Evolutionary conservation across 2,888 invertebrate species (phyloP).

Genomic region (Epinotia bilunana): DNA sequence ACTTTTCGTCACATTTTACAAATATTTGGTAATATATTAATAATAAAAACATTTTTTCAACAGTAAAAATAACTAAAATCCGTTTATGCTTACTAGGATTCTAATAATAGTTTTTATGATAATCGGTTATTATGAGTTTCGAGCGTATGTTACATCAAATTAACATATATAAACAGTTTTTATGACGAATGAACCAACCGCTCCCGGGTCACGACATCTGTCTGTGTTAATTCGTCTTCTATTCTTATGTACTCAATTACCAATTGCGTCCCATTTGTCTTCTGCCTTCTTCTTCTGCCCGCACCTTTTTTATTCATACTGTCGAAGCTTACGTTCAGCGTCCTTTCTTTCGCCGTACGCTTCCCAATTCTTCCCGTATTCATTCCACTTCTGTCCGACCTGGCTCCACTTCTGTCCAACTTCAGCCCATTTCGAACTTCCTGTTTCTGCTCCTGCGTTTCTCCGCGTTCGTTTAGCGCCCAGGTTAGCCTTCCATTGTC

Average conservation of each 20-base stretch:
- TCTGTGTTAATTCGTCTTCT: too few species aligned
- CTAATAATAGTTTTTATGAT: too few species aligned
- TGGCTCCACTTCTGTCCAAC: constrained; percentile 14
- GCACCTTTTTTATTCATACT: not conserved
- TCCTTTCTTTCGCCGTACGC: not conserved
- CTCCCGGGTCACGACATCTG: too few species aligned
- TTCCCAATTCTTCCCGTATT: constrained; percentile 15
- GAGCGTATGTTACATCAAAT: too few species aligned
- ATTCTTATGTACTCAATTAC: not conserved
- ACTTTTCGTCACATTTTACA: too few species aligned
- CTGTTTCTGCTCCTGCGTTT: not conserved
- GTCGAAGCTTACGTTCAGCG: not conserved
- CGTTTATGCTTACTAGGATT: too few species aligned
- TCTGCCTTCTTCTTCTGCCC: not conserved
- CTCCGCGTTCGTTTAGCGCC: not conserved
- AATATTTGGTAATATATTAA: too few species aligned
- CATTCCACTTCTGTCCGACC: constrained; percentile 14
- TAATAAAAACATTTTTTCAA: too few species aligned
- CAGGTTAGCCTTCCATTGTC: not conserved
- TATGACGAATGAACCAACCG: too few species aligned
- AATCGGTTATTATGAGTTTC: too few species aligned
- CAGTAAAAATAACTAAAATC: too few species aligned
- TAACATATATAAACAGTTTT: too few species aligned
- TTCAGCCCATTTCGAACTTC: not conserved
- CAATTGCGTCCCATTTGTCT: not conserved